Evolutionary conservation across 2,888 invertebrate species (phyloP).

Genomic region (Chloroclystis v-ata): DNA sequence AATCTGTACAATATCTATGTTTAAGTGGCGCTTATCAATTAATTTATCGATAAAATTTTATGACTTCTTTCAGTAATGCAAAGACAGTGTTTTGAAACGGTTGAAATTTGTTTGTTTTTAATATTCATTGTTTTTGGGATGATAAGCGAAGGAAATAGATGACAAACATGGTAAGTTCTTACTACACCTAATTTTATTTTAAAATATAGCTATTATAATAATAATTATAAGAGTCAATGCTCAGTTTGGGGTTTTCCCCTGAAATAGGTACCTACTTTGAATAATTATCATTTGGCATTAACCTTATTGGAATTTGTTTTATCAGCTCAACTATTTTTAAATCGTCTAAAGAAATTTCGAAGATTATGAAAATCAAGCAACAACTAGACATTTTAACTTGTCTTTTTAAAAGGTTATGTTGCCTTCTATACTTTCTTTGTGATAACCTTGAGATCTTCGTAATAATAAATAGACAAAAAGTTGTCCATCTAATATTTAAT

Average conservation of each 20-base stretch:
- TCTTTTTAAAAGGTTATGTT: too few species aligned
- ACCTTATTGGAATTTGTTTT: background rate
- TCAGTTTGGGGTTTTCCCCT: background rate
- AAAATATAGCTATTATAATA: background rate
- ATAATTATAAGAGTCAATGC: too few species aligned
- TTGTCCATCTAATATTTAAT: too few species aligned
- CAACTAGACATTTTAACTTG: too few species aligned
- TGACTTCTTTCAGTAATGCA: conserved; percentile 32
- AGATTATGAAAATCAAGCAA: too few species aligned
- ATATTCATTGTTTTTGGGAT: conserved; percentile 31
- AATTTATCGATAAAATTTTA: conserved; percentile 37
- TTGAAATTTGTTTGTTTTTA: conserved; percentile 25
- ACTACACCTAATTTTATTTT: background rate
- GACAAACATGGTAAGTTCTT: conserved; percentile 35
- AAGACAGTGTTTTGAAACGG: conserved; percentile 28
- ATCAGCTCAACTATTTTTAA: background rate
- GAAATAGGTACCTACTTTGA: background rate
- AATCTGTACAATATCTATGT: conserved; percentile 51
- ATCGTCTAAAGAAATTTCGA: too few species aligned
- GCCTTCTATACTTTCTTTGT: too few species aligned
- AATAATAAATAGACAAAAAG: too few species aligned
- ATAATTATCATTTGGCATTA: background rate
- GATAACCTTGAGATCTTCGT: too few species aligned
- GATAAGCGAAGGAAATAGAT: conserved; percentile 25
- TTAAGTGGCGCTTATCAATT: conserved; percentile 59